Conservation (phyloP, 2,113 vertebrate species). For the Plecturocebus donacophilus region DNA sequence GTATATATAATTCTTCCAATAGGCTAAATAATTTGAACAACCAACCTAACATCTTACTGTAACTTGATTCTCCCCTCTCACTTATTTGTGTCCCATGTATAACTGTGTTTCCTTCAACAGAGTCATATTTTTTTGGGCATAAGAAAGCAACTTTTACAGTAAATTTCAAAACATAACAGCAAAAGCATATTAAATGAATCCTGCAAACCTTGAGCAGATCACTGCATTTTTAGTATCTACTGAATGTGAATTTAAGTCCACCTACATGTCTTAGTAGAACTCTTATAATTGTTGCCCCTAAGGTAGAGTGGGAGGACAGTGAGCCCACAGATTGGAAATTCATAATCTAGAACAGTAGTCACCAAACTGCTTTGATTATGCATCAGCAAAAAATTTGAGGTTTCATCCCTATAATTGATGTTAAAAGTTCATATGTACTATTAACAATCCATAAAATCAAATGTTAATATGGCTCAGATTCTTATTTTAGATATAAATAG, state of each 20-base stretch:
- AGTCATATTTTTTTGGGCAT: not conserved
- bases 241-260: not conserved
- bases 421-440: not conserved
- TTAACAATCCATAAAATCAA: not conserved
- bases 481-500: not conserved
- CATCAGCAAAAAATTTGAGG: not conserved
- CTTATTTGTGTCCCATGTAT: not conserved
- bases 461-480: not conserved
- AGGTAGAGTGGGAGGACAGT: not conserved
- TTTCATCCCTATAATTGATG: not conserved
- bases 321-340: not conserved
- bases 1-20: not conserved
- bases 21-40: not conserved
- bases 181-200: not conserved
- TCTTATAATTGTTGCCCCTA: not conserved
- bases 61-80: not conserved
- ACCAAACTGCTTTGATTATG: not conserved
- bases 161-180: not conserved
- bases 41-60: not conserved
- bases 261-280: not conserved
- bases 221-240: not conserved
- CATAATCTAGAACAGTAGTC: not conserved
- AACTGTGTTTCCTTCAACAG: not conserved
- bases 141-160: not conserved
- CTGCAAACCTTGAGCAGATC: not conserved